These are phyloP conservation scores for Crossaster papposus DNA, from an alignment of 53 echinoderm and acorn worm genomes.

Conservation along the genomic window DNA sequence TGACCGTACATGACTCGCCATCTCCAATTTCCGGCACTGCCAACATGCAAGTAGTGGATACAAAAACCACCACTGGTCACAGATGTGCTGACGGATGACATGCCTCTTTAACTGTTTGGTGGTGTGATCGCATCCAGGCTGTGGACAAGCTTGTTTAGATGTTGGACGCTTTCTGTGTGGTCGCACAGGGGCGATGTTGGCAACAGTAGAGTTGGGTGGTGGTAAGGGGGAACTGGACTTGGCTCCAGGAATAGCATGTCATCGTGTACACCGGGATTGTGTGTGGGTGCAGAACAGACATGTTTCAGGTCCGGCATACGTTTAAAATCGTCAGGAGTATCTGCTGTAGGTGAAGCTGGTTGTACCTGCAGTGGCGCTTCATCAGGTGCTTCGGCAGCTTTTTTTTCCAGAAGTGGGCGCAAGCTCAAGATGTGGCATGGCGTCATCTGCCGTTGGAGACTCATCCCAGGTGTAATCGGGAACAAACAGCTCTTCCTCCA, in stretches of 20 bases:
- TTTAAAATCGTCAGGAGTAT: background rate
- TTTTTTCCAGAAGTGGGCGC: background rate
- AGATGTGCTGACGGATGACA: background rate
- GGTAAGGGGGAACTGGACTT: background rate
- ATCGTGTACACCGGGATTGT: background rate
- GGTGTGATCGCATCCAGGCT: background rate
- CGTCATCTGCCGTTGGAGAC: background rate
- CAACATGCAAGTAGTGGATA: slow-evolving; percentile 12
- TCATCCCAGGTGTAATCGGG: slow-evolving; percentile 12
- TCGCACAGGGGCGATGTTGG: background rate
- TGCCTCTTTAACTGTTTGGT: slow-evolving; percentile 16
- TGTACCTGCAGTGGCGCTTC: background rate
- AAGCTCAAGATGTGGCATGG: too few species aligned
- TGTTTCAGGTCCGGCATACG: background rate
- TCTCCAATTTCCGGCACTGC: slow-evolving; percentile 5
- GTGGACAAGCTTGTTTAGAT: slow-evolving; percentile 14
- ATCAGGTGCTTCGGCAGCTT: background rate
- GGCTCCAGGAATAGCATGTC: slow-evolving; percentile 12
- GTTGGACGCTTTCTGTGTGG: background rate
- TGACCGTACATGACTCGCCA: background rate
- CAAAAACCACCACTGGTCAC: slow-evolving; percentile 12
- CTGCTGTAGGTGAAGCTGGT: background rate
- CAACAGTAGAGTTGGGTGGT: background rate
- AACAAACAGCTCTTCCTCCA: slow-evolving; percentile 11
- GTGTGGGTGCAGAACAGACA: slow-evolving; percentile 3